phyloP scores from a whole-genome alignment of 2,888 invertebrate genomes.

The Sclerodermus sp. region DNA sequence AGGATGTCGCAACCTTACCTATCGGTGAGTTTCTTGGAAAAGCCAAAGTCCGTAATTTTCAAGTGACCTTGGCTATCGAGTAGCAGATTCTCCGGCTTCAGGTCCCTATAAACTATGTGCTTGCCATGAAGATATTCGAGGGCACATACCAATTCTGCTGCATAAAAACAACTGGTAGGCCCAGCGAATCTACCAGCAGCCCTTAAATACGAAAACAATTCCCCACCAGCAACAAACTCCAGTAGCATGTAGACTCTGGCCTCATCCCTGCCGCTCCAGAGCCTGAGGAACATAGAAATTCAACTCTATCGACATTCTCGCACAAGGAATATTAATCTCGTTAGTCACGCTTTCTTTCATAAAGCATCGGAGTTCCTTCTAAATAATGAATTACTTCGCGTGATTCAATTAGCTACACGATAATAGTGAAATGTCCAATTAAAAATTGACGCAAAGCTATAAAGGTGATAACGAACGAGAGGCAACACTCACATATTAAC shows the following conservation, averaged over 20 bases:
- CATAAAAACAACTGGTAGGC: slow-evolving; percentile 87
- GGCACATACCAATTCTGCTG: slow-evolving; percentile 91
- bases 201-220: slow-evolving; percentile 92
- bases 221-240: slow-evolving; percentile 96
- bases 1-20: slow-evolving; percentile 63
- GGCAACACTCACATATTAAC: slow-evolving; percentile 88
- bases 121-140: slow-evolving; percentile 91
- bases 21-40: slow-evolving; percentile 92
- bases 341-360: too few relatives aligned
- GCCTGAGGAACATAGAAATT: slow-evolving; percentile 62
- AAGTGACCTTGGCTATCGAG: slow-evolving; percentile 91
- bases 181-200: slow-evolving; percentile 89
- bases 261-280: slow-evolving; percentile 90
- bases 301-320: too few relatives aligned
- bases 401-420: too few relatives aligned
- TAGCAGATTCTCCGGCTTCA: slow-evolving; percentile 93
- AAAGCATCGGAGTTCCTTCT: too few relatives aligned
- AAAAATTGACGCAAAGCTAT: too few relatives aligned
- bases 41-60: slow-evolving; percentile 97
- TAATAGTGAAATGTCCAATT: too few relatives aligned
- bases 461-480: too few relatives aligned
- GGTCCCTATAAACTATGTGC: slow-evolving; percentile 84
- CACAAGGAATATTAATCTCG: too few relatives aligned
- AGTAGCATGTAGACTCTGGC: slow-evolving; percentile 94
- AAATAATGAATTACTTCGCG: too few relatives aligned